Evolutionary conservation across 2,113 vertebrate species (phyloP).

Genomic region (Tachysurus fulvidraco): DNA sequence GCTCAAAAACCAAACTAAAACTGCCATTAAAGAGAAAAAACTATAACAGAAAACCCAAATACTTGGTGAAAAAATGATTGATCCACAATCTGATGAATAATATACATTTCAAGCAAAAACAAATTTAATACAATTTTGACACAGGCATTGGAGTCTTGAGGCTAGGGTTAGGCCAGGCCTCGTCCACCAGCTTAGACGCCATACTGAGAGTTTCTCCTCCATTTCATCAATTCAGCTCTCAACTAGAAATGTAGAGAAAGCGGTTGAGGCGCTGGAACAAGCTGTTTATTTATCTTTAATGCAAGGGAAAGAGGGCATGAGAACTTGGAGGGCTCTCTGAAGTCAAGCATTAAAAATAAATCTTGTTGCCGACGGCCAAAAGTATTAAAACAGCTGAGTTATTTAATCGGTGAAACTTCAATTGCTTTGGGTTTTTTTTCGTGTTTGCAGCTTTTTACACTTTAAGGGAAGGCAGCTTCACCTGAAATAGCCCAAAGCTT

Average conservation of each 20-base stretch:
- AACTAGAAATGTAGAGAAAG: neutral
- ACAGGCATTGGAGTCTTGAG: neutral
- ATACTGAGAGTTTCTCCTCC: neutral
- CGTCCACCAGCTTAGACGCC: neutral
- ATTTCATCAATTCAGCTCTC: neutral
- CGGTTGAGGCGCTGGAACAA: conserved; percentile 1
- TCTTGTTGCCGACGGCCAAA: conserved; percentile 31
- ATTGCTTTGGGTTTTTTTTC: neutral
- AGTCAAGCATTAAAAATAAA: conserved; percentile 39
- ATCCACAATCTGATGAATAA: neutral
- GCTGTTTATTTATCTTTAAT: conserved; percentile 32
- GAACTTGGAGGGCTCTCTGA: conserved; percentile 18
- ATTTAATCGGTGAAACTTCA: conserved; percentile 13
- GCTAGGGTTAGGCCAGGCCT: neutral
- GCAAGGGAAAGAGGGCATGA: conserved; percentile 25
- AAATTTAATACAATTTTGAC: neutral
- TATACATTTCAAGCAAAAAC: neutral
- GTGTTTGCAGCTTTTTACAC: neutral
- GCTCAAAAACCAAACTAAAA: neutral
- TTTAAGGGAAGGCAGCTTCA: neutral
- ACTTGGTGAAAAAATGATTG: neutral
- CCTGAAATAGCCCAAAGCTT: conserved; percentile 14
- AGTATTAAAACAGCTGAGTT: conserved; percentile 5
- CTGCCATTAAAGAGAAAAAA: neutral
- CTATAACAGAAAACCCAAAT: neutral